Percentiles rank a stretch among this genome's conserved stretches.
Conservation (phyloP, 2,113 vertebrate genomes). For the Mobula hypostoma region DNA sequence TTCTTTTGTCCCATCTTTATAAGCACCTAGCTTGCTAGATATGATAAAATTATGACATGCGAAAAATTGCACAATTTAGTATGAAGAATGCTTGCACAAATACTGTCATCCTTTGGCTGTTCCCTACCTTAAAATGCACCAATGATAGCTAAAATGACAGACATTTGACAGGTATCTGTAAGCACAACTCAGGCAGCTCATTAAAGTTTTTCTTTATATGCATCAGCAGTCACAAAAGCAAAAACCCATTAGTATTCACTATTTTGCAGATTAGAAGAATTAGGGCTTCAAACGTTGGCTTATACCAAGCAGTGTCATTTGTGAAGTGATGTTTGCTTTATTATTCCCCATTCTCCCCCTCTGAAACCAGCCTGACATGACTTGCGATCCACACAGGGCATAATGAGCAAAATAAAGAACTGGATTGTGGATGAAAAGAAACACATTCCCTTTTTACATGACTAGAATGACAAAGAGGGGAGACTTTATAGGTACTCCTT, state of each 20-base stretch:
- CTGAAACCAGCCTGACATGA: conserved; percentile 81
- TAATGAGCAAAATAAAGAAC: conserved; percentile 79
- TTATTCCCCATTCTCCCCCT: conserved; percentile 74
- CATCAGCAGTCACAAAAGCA: conserved; percentile 82
- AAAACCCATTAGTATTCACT: conserved; percentile 87
- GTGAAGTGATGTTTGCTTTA: conserved; percentile 78
- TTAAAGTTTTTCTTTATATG: conserved; percentile 80
- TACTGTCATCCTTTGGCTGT: conserved; percentile 71
- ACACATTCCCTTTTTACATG: conserved; percentile 80
- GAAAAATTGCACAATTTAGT: conserved; percentile 81
- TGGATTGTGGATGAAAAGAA: conserved; percentile 77
- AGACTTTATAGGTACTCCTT: conserved; percentile 78
- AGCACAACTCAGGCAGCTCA: conserved; percentile 79
- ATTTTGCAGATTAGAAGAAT: conserved; percentile 82
- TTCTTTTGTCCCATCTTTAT: conserved; percentile 30
- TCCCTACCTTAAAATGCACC: conserved; percentile 78
- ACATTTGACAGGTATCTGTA: conserved; percentile 78
- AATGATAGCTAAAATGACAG: conserved; percentile 75
- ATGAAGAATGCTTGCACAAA: conserved; percentile 82
- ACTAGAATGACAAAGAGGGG: conserved; percentile 86
- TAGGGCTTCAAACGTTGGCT: conserved; percentile 81
- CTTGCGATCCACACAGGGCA: conserved; percentile 74
- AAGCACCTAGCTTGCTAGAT: conserved; percentile 23
- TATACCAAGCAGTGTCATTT: conserved; percentile 79
- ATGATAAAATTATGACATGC: conserved; percentile 78